Percentiles rank a stretch among this genome's conserved stretches.
phyloP scores from a whole-genome alignment of 2,113 vertebrate genomes.

The Thamnaconus septentrionalis region DNA sequence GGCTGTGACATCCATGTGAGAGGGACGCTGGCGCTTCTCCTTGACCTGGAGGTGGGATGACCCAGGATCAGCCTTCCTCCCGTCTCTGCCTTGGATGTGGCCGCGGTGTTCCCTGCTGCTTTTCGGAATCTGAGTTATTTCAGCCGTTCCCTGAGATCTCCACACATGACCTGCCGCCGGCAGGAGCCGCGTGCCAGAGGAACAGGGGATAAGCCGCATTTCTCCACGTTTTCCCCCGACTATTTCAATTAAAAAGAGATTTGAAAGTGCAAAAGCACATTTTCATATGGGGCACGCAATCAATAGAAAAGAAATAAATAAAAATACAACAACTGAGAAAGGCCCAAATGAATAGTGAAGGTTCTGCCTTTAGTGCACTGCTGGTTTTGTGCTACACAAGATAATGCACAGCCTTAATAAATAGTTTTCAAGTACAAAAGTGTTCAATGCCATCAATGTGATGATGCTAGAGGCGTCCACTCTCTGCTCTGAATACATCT shows the following conservation, averaged over 20 bases:
- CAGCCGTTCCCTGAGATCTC: constrained; percentile 62
- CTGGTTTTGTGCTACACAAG: no score
- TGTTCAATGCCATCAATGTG: not conserved
- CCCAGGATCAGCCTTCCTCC: constrained; percentile 3
- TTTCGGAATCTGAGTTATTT: constrained; percentile 71
- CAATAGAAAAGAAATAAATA: not conserved
- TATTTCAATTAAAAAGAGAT: constrained; percentile 78
- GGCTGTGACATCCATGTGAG: not conserved
- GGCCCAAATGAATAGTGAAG: no score
- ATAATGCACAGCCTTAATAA: not conserved
- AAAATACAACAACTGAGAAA: no score
- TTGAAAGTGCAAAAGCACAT: constrained; percentile 69
- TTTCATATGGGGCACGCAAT: constrained; percentile 46
- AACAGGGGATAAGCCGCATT: constrained; percentile 66
- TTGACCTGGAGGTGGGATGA: not conserved
- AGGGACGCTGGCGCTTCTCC: not conserved
- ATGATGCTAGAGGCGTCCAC: not conserved
- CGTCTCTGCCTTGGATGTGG: constrained; percentile 14
- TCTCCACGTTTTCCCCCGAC: constrained; percentile 43
- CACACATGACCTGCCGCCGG: constrained; percentile 60
- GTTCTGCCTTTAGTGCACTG: no score
- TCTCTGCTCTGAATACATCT: no score
- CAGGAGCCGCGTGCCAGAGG: constrained; percentile 42
- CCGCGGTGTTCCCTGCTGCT: constrained; percentile 48
- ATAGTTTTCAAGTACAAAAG: not conserved